A percentile compares a stretch with the other conserved stretches of the same genome.
These are phyloP conservation scores for Hestina assimilis DNA, from an alignment of 1,140 invertebrate genomes.

Conservation along the genomic window DNA sequence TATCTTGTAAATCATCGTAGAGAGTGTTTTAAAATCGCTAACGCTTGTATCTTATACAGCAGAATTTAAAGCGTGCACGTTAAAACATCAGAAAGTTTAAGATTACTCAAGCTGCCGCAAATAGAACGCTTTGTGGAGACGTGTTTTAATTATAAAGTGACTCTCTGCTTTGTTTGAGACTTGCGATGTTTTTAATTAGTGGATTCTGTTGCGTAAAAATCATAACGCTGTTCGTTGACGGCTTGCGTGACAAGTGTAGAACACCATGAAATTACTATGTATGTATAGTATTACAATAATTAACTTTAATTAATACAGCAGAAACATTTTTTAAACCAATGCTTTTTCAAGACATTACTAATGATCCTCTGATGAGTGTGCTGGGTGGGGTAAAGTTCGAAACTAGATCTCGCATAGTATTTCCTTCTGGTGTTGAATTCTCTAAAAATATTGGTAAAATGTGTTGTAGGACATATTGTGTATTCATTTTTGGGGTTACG, in stretches of 20 bases:
- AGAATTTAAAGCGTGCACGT: slow-evolving; percentile 13
- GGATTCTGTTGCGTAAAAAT: slow-evolving; percentile 1
- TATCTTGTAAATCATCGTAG: no score
- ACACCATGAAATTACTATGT: neutral
- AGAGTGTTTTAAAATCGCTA: neutral
- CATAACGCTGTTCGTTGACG: neutral
- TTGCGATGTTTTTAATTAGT: slow-evolving; percentile 5
- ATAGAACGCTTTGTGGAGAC: slow-evolving; percentile 25
- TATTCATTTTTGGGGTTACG: no score
- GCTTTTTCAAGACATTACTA: no score
- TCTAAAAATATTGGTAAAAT: no score
- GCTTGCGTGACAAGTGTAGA: slow-evolving; percentile 1
- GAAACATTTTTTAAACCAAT: no score
- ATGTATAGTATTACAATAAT: no score
- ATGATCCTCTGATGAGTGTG: no score
- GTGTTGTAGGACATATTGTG: no score
- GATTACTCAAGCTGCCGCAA: slow-evolving; percentile 23
- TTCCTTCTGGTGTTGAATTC: no score
- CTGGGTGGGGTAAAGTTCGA: no score
- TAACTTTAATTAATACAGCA: no score
- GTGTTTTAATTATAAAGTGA: slow-evolving; percentile 36
- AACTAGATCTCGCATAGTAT: no score
- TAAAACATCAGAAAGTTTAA: slow-evolving; percentile 31
- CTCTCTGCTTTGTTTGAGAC: slow-evolving; percentile 10
- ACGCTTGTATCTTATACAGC: neutral